Percentiles rank a stretch among this genome's conserved stretches.
These are phyloP conservation scores for Malurus alboscapulatus DNA, from an alignment of 2,113 vertebrate genomes.

Conservation along the genomic window DNA sequence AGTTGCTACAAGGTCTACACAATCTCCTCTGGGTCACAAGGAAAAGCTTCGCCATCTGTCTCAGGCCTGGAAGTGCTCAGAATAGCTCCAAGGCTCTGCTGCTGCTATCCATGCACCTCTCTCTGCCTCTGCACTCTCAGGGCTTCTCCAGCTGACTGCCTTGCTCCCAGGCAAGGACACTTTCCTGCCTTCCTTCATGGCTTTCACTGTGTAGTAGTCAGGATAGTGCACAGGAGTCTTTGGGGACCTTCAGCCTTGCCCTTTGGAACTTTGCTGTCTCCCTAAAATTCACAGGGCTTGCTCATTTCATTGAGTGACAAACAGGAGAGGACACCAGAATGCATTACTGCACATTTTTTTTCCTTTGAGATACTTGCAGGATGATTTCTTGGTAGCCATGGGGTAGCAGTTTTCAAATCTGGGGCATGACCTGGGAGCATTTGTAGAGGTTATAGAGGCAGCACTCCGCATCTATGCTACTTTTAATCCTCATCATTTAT, in stretches of 20 bases:
- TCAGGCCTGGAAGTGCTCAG: neutral
- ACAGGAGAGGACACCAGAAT: neutral
- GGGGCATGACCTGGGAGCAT: neutral
- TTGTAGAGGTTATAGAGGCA: neutral
- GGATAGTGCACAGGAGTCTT: neutral
- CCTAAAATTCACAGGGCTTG: neutral
- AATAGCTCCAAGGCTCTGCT: neutral
- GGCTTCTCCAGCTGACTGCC: neutral
- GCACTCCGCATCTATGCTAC: neutral
- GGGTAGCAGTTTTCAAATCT: neutral
- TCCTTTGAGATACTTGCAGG: neutral
- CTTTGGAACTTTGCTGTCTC: neutral
- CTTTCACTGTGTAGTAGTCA: neutral
- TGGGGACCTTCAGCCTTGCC: neutral
- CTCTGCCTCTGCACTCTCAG: neutral
- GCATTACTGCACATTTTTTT: neutral
- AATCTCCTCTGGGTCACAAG: neutral
- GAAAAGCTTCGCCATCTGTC: neutral
- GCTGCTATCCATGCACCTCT: neutral
- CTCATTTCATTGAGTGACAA: neutral
- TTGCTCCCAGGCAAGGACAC: neutral
- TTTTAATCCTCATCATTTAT: neutral
- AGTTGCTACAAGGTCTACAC: neutral
- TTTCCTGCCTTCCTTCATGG: neutral
- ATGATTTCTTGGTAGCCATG: neutral